Base-by-base conservation (phyloP, 2,888 invertebrate species). In the Amiota communis region DNA sequence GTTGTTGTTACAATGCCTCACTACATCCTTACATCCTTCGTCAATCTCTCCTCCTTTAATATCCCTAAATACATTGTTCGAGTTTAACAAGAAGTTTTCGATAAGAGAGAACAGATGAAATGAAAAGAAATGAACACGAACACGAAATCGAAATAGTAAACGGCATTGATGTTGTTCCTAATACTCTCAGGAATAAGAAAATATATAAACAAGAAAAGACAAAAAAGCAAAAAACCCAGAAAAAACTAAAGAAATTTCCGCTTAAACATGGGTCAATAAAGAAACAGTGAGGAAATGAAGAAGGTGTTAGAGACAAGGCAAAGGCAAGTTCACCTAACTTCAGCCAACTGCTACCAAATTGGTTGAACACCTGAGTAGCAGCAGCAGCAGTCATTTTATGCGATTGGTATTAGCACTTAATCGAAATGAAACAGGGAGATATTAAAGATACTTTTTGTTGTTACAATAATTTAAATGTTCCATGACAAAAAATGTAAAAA, bases 181-280 rank as follows among this genome's bases (percentile, higher is more conserved):
- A 36, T 36, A 36, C 36, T 6, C 36, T 36, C 36, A 36, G 36
- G 36, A 36, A 36, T 36, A 36, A 36, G 36, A 36, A 36, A 36
- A 36, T 36, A 36, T 36, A 36, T 36, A 36, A 36, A 36, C 36
- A 36, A 36, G 36, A 36, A 36, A 36, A 6, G 2, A n/a, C n/a
- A n/a, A 6, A 36, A 74, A 77, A 23, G 23, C 1, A 80, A 78
- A 76, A 81, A n/a, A n/a, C n/a, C n/a, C 78, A 36, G 85, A 85
- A 85, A 82, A 84, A 84, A 76, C 75, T 85, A 83, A 83, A 84
- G 82, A 85, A 85, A 83, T 83, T 85, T 85, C 83, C 83, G 83
- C 77, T 82, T 67, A 74, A 76, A 76, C 69, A 70, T 74, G 74
- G 63, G 36, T 56, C 23, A 65, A 49, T 49, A 20, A 63, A 4